Conservation (phyloP, 2,888 invertebrate genomes). For the Watsonalla binaria region DNA sequence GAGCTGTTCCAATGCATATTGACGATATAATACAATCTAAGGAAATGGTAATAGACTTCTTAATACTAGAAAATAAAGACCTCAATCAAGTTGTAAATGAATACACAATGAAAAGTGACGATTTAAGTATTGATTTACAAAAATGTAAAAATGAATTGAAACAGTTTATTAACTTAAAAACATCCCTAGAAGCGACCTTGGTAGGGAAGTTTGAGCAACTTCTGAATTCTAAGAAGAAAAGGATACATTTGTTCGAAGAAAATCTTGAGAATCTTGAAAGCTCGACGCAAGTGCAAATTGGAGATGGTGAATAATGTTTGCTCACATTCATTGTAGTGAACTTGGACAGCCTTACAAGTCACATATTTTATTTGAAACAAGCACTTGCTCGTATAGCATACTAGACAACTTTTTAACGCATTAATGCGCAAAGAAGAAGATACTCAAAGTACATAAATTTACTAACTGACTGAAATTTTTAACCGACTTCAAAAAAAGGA, state of each 20-base stretch:
- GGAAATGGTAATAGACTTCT: slow-evolving; percentile 42
- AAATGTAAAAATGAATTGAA: slow-evolving; percentile 43
- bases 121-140: slow-evolving; percentile 30
- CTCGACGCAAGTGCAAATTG: slow-evolving; percentile 11
- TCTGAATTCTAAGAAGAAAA: slow-evolving; percentile 57
- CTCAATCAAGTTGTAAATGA: slow-evolving; percentile 23
- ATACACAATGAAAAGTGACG: slow-evolving; percentile 20
- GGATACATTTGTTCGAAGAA: slow-evolving; percentile 52
- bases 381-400: too few species aligned
- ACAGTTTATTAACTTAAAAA: slow-evolving; percentile 42
- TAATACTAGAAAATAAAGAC: slow-evolving; percentile 43
- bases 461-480: too few species aligned
- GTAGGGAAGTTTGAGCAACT: slow-evolving; percentile 60
- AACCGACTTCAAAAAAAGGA: too few species aligned
- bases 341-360: too few species aligned
- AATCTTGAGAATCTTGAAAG: slow-evolving; percentile 16
- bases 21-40: slow-evolving; percentile 27
- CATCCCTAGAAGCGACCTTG: slow-evolving; percentile 40
- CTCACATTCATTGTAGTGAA: too few species aligned
- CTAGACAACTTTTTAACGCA: too few species aligned
- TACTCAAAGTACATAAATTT: too few species aligned
- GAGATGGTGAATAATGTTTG: background rate
- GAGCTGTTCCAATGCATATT: slow-evolving; percentile 34
- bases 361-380: too few species aligned
- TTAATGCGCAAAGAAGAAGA: too few species aligned